Evolutionary conservation across 2,888 invertebrate genomes (phyloP).

Genomic region (Mimachlamys varia): DNA sequence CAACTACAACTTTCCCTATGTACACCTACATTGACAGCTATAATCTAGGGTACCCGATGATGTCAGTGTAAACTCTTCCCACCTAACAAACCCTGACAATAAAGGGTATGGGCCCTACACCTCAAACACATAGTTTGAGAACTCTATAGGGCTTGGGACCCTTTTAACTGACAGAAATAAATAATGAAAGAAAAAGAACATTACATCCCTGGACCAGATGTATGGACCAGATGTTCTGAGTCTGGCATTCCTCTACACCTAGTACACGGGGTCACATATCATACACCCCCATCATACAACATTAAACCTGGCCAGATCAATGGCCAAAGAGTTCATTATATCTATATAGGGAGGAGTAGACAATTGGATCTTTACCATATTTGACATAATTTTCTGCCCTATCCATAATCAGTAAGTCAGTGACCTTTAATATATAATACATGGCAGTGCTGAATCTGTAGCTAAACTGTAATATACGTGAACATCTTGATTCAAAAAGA

Average conservation of each 20-base stretch:
- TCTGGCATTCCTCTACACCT: conserved; percentile 8
- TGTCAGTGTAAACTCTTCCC: background rate
- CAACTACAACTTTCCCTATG: too few species aligned
- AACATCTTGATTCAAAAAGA: too few species aligned
- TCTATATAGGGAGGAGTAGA: background rate
- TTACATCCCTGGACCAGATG: background rate
- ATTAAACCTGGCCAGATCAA: background rate
- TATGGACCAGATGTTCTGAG: background rate
- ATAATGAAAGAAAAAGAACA: conserved; percentile 19
- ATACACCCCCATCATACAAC: background rate
- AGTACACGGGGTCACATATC: conserved; percentile 23
- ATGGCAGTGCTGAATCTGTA: too few species aligned
- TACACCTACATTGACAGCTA: too few species aligned
- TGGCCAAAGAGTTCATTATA: background rate
- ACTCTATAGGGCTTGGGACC: background rate
- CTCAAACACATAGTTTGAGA: conserved; percentile 15
- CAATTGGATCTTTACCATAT: background rate
- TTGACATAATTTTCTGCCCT: background rate
- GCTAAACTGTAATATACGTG: too few species aligned
- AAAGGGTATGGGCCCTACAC: background rate
- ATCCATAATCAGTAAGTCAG: background rate
- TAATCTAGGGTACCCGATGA: too few species aligned
- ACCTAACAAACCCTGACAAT: background rate
- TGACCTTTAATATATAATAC: too few species aligned
- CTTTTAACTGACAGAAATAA: conserved; percentile 22